Conservation (phyloP, 2,888 invertebrate genomes). For the Synanthedon formicaeformis region DNA sequence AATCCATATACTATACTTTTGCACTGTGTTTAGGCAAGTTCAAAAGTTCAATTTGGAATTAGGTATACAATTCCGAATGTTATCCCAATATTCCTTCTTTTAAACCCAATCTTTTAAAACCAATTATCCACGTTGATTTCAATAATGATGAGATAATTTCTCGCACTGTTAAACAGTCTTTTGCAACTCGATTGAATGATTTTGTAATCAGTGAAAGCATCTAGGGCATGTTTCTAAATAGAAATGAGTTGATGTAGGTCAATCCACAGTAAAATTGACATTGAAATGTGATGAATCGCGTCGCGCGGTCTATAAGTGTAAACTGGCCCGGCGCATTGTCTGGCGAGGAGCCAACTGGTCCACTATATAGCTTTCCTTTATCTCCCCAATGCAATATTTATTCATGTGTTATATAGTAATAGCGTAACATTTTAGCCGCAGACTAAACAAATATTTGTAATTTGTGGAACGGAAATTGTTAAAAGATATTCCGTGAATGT, state of each 20-base stretch:
- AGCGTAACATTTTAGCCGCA: background rate
- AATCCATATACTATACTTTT: too few species aligned
- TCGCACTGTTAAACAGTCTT: too few species aligned
- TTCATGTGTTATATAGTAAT: background rate
- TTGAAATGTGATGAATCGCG: constrained; percentile 37
- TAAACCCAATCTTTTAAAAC: too few species aligned
- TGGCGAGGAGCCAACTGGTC: constrained; percentile 45
- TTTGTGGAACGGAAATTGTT: background rate
- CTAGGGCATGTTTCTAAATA: background rate
- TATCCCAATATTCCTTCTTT: too few species aligned
- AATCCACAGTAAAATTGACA: constrained; percentile 40
- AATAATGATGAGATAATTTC: too few species aligned
- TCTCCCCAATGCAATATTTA: background rate
- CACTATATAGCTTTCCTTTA: constrained; percentile 7
- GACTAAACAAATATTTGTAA: background rate
- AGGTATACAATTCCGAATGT: too few species aligned
- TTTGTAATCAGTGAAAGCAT: background rate
- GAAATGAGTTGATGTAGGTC: constrained; percentile 23
- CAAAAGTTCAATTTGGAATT: too few species aligned
- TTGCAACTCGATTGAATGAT: too few species aligned
- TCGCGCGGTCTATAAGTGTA: constrained; percentile 23
- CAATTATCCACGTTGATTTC: too few species aligned
- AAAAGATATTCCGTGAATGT: too few species aligned
- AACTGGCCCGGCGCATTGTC: constrained; percentile 20
- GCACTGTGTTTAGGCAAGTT: too few species aligned